Base-by-base conservation (phyloP, 2,113 vertebrate genomes). In the Athene noctua region DNA sequence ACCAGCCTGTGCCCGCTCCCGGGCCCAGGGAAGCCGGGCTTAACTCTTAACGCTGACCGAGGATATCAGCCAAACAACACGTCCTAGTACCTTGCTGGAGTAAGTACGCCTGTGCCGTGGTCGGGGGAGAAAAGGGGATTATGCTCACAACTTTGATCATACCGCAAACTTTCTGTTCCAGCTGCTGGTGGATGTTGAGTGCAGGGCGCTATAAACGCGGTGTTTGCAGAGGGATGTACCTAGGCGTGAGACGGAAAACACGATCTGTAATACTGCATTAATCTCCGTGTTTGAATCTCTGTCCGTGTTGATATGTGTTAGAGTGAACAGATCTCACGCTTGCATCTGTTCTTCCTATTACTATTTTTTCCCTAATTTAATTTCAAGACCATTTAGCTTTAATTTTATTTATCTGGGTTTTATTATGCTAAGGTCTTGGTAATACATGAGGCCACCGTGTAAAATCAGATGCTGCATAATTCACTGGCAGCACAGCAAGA, bases 61-160 rank as follows among this genome's bases (percentile, higher is more conserved):
- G 22, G 32, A 0, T 5, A 13, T 5, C 11, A 1, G 4, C 17
- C 54, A 7, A 7, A 16, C 40, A 1, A 2, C 54, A 6, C 38
- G 15, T 7, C 30, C 15, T 25, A 5, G 38, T 10, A 51, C 80
- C 34, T 2, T 3, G 1, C 38, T 8, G 82, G 13, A 3, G 42
- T 29, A 7, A 23, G 42, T 6, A 16, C 27, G 10, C 2, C 38
- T 9, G 15, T 26, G 68, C 27, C 26, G 57, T 2, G 4, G 58
- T 1, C 34, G 5, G 29, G 38, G 30, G 7, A 32, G n/a, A 4
- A 3, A 5, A 8, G n/a, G 46, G 73, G 13, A 8, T 54, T 22
- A 5, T 11, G 15, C 15, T 68, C n/a, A 23, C n/a, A 67, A 61
- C 81, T 96, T 57, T 0, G 73, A 5, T 66, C 36, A 1, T 34